Evolutionary conservation across 2,797 vertebrate genomes (phyloP).

Genomic region (Notamacropus eugenii): DNA sequence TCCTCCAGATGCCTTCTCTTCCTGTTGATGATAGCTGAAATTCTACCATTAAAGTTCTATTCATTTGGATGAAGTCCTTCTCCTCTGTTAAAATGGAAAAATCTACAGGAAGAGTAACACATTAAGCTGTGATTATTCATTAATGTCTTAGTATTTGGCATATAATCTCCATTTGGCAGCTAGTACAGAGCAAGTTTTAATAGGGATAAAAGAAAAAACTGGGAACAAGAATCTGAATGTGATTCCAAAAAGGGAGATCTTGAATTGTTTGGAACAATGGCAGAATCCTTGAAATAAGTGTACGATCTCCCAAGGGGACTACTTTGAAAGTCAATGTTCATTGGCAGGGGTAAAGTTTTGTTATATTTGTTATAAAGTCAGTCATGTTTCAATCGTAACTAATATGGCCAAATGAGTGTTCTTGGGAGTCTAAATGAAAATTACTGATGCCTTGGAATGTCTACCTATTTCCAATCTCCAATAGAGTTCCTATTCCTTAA

Average conservation of each 20-base stretch:
- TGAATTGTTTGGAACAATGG: slow-evolving; percentile 39
- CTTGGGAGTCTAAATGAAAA: not conserved
- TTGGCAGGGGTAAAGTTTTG: slow-evolving; percentile 19
- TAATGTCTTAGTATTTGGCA: slow-evolving; percentile 27
- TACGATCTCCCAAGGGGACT: not conserved
- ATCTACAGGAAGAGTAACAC: not conserved
- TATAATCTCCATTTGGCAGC: slow-evolving; percentile 23
- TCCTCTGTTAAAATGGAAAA: not conserved
- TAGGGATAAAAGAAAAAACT: slow-evolving; percentile 9
- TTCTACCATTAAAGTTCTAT: not conserved
- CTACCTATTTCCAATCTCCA: not conserved
- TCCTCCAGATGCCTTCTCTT: not conserved
- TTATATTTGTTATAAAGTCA: not conserved
- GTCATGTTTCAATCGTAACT: not conserved
- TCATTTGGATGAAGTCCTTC: not conserved
- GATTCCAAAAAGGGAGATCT: slow-evolving; percentile 32
- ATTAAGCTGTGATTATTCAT: slow-evolving; percentile 6
- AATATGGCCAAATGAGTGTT: not conserved
- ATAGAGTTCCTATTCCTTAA: not conserved
- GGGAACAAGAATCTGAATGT: slow-evolving; percentile 15
- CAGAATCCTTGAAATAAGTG: not conserved
- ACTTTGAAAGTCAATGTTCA: slow-evolving; percentile 30
- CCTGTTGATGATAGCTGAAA: not conserved
- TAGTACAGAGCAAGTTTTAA: not conserved
- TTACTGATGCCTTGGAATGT: not conserved